Conservation (phyloP, 1,140 invertebrate species). For the Drosophila gunungcola region DNA sequence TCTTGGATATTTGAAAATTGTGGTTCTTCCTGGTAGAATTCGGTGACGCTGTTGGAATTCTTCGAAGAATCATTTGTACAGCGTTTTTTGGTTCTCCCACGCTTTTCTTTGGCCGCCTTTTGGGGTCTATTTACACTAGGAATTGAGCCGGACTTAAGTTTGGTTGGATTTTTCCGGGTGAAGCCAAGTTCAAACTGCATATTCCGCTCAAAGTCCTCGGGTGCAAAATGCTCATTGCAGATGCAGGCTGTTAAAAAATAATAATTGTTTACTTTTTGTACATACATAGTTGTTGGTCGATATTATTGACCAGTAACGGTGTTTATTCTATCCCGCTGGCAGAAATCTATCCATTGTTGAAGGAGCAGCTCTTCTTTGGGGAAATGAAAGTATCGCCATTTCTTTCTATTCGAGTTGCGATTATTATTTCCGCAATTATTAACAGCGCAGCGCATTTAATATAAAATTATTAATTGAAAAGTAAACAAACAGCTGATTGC, state of each 20-base stretch:
- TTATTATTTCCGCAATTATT: conserved; percentile 58
- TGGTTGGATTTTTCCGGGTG: conserved; percentile 46
- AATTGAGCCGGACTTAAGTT: conserved; percentile 34
- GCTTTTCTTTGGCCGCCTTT: not conserved
- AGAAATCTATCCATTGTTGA: conserved; percentile 53
- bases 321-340: conserved; percentile 34
- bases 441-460: conserved; percentile 57
- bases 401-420: conserved; percentile 33
- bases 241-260: conserved; percentile 43
- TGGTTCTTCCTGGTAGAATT: not conserved
- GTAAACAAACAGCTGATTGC: conserved; percentile 3
- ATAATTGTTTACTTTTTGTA: not conserved
- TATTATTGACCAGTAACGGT: conserved; percentile 33
- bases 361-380: conserved; percentile 33
- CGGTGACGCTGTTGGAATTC: too few species aligned
- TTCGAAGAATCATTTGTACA: not conserved
- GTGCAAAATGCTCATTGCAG: conserved; percentile 53
- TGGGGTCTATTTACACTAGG: conserved; percentile 27
- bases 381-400: conserved; percentile 54
- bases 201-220: conserved; percentile 53
- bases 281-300: not conserved
- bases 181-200: conserved; percentile 57
- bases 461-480: not conserved
- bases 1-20: not conserved
- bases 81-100: not conserved